phyloP scores from a whole-genome alignment of 2,113 vertebrate genomes.

The Rhizomys pruinosus region DNA sequence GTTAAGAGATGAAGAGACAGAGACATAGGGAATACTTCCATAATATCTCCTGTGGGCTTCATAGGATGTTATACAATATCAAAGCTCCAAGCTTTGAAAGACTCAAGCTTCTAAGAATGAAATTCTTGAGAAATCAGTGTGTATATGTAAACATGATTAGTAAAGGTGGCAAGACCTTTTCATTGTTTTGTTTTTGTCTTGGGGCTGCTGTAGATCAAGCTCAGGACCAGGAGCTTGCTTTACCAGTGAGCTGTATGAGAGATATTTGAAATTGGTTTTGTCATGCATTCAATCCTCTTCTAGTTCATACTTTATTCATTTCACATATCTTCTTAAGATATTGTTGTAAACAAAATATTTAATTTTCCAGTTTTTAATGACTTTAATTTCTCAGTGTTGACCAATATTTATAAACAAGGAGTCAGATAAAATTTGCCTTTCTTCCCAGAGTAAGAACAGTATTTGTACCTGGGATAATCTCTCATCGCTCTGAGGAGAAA shows the following conservation, averaged over 20 bases:
- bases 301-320: slow-evolving; percentile 46
- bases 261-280: neutral
- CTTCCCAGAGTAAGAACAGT: slow-evolving; percentile 5
- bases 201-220: neutral
- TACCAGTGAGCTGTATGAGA: neutral
- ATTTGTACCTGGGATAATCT: slow-evolving; percentile 35
- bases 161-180: neutral
- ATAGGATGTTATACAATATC: too few species aligned
- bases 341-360: slow-evolving; percentile 40
- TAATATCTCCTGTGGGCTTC: neutral
- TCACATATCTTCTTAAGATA: slow-evolving; percentile 39
- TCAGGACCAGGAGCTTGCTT: neutral
- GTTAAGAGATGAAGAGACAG: neutral
- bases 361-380: slow-evolving; percentile 38
- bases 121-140: neutral
- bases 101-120: slow-evolving; percentile 6
- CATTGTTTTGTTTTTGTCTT: neutral
- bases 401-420: slow-evolving; percentile 40
- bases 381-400: slow-evolving; percentile 22
- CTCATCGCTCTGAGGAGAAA: slow-evolving; percentile 33
- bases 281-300: neutral
- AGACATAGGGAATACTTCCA: neutral
- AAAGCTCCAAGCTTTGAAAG: slow-evolving; percentile 31
- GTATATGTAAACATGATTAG: neutral
- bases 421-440: slow-evolving; percentile 28